Percentiles rank a stretch among this genome's conserved stretches.
These are phyloP conservation scores for Phengaris arion DNA, from an alignment of 2,888 invertebrate genomes.

Conservation along the genomic window DNA sequence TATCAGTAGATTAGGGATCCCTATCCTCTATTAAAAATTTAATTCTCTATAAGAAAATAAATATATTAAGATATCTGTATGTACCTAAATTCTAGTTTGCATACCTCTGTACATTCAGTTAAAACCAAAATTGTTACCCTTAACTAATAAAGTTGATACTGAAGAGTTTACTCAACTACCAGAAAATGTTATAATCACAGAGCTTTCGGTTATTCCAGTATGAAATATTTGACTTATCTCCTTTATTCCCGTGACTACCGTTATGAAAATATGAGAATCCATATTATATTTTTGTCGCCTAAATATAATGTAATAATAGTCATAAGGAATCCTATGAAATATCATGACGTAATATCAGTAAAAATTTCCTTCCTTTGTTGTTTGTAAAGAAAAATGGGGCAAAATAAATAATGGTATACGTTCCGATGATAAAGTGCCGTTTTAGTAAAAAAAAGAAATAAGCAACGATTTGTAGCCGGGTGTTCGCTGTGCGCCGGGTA, in stretches of 20 bases:
- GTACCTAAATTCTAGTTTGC: too few relatives aligned
- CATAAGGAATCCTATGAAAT: conserved; percentile 14
- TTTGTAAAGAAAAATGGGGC: conserved; percentile 32
- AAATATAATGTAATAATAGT: neutral
- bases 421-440: conserved; percentile 33
- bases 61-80: too few relatives aligned
- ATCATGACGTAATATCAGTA: conserved; percentile 32
- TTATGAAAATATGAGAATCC: conserved; percentile 3
- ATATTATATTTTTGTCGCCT: neutral
- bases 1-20: too few relatives aligned
- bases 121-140: too few relatives aligned
- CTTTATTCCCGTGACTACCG: neutral
- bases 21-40: too few relatives aligned
- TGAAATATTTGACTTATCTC: neutral
- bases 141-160: neutral
- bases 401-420: conserved; percentile 33
- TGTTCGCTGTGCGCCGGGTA: neutral
- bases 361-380: conserved; percentile 36
- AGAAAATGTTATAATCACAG: neutral
- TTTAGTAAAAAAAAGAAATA: conserved; percentile 32
- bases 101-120: too few relatives aligned
- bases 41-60: too few relatives aligned
- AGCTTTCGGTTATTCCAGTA: neutral
- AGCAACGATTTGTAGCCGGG: conserved; percentile 31
- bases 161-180: neutral